Percentiles rank a stretch among this genome's conserved stretches.
These are phyloP conservation scores for Archivesica marissinica DNA, from an alignment of 1,140 invertebrate species.

Conservation along the genomic window DNA sequence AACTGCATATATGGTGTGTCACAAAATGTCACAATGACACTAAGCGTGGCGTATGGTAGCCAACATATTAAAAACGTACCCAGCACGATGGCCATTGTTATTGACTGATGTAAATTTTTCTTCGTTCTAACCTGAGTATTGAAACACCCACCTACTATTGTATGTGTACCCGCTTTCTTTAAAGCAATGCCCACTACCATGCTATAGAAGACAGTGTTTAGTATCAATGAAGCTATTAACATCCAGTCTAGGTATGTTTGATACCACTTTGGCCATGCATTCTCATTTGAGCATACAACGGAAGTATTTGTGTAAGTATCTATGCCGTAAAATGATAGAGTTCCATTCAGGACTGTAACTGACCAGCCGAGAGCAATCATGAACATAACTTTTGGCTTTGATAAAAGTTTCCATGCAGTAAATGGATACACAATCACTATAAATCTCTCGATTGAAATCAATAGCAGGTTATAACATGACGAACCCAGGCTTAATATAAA, in stretches of 20 bases:
- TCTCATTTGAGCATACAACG: neutral
- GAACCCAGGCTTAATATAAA: slow-evolving; percentile 6
- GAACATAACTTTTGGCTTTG: slow-evolving; percentile 20
- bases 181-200: slow-evolving; percentile 15
- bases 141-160: neutral
- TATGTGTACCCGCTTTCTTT: neutral
- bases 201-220: neutral
- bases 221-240: neutral
- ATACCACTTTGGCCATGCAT: slow-evolving; percentile 14
- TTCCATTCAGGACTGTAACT: neutral
- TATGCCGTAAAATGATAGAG: neutral
- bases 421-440: slow-evolving; percentile 29
- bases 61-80: slow-evolving; percentile 22
- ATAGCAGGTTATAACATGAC: slow-evolving; percentile 16
- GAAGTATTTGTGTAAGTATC: neutral
- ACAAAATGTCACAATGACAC: slow-evolving; percentile 1
- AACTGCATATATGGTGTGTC: neutral
- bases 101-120: slow-evolving; percentile 15
- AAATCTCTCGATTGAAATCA: slow-evolving; percentile 37
- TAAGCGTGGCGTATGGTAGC: slow-evolving; percentile 6
- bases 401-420: neutral
- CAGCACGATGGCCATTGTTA: slow-evolving; percentile 45
- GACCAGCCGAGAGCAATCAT: slow-evolving; percentile 33
- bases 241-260: neutral
- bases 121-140: neutral